These are phyloP conservation scores for Nettapus auritus DNA, from an alignment of 2,113 vertebrate species.

Conservation along the genomic window DNA sequence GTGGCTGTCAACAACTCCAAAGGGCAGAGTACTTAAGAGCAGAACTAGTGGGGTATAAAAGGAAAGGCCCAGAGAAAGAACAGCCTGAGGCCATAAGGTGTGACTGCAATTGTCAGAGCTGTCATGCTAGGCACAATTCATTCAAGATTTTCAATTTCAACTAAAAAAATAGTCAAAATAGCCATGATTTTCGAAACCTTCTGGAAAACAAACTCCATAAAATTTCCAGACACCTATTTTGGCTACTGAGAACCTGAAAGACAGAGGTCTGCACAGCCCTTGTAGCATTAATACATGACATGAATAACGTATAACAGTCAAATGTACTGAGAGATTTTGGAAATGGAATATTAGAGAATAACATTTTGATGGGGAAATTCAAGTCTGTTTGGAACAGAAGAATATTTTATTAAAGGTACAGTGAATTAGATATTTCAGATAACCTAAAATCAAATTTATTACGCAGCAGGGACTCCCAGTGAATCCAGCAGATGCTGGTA, in stretches of 20 bases:
- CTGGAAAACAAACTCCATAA: neutral
- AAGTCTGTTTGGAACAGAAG: neutral
- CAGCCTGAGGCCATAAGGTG: neutral
- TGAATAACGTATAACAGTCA: rapidly evolving
- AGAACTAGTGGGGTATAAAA: neutral
- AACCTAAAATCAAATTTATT: neutral
- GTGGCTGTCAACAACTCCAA: neutral
- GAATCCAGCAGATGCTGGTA: neutral
- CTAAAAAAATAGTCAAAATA: neutral
- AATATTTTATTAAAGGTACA: neutral
- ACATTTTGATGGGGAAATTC: neutral
- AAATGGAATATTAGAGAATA: neutral
- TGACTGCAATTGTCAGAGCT: neutral
- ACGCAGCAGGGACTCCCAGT: neutral
- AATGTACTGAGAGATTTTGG: neutral
- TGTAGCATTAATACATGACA: neutral
- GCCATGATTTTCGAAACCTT: neutral
- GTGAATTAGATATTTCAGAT: neutral
- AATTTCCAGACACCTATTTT: neutral
- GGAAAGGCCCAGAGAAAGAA: neutral
- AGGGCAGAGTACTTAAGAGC: neutral
- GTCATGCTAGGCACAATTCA: neutral
- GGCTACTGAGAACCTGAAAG: neutral
- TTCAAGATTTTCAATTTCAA: neutral
- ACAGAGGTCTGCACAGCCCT: neutral